These are phyloP conservation scores for Zaprionus vittiger DNA, from an alignment of 1,140 invertebrate genomes.

Conservation along the genomic window DNA sequence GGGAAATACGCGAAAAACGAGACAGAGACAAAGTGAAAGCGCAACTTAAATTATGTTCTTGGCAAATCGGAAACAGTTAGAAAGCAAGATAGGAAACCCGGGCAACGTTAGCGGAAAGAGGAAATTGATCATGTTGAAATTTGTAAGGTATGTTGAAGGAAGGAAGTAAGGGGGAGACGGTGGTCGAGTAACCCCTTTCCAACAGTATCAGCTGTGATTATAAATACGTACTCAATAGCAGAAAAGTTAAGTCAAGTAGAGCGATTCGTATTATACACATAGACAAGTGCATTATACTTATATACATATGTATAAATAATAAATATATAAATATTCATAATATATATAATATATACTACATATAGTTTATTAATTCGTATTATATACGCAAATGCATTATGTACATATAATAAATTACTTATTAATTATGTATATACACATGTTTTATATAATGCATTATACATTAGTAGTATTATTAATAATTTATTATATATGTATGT, in stretches of 20 bases:
- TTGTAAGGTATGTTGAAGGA: not conserved
- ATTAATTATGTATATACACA: too few species aligned
- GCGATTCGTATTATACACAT: not conserved
- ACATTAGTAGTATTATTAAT: too few species aligned
- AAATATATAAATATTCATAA: too few species aligned
- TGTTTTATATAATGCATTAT: too few species aligned
- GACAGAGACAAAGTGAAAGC: slow-evolving; percentile 37
- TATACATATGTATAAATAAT: too few species aligned
- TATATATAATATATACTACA: too few species aligned
- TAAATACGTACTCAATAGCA: not conserved
- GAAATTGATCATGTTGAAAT: slow-evolving; percentile 15
- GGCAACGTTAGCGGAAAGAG: slow-evolving; percentile 15
- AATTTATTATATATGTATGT: too few species aligned
- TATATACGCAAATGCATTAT: too few species aligned
- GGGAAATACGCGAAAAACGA: not conserved
- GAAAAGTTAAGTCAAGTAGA: not conserved
- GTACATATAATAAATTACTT: too few species aligned
- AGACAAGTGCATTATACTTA: too few species aligned
- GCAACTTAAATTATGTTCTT: slow-evolving; percentile 18
- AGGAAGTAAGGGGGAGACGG: too few species aligned
- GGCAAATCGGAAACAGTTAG: slow-evolving; percentile 8
- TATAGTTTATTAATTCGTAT: too few species aligned
- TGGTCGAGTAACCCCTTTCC: not conserved
- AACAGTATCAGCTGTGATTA: not conserved
- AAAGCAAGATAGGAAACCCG: not conserved